These are phyloP conservation scores for Apaloderma vittatum DNA, from an alignment of 2,113 vertebrate genomes.

Conservation along the genomic window DNA sequence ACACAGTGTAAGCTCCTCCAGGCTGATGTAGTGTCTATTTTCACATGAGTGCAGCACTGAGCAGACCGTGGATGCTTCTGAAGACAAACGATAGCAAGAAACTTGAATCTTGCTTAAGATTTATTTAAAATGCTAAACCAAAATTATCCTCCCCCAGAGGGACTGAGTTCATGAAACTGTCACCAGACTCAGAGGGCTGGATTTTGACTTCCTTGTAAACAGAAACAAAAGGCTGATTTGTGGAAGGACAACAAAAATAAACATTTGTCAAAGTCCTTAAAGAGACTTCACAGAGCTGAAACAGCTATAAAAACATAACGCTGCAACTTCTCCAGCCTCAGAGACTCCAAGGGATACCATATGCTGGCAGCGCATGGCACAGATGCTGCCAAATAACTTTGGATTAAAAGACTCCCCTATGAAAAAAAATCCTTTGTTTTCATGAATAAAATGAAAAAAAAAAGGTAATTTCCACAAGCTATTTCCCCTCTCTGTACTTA, in stretches of 20 bases:
- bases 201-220: not conserved
- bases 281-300: not conserved
- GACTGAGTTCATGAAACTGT: not conserved
- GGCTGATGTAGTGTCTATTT: not conserved
- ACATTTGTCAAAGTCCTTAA: not conserved
- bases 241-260: constrained; percentile 16
- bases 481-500: not conserved
- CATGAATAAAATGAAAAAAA: not conserved
- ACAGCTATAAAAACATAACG: not conserved
- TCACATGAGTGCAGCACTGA: not conserved
- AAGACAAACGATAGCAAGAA: not conserved
- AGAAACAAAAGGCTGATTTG: constrained; percentile 34
- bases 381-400: not conserved
- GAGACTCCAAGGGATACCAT: not conserved
- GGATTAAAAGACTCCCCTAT: not conserved
- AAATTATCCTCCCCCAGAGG: not conserved
- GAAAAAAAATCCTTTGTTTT: not conserved
- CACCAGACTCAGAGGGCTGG: not conserved
- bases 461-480: not conserved
- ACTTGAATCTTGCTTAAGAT: not conserved
- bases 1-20: rapidly evolving
- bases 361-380: not conserved
- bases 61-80: not conserved
- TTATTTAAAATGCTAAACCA: not conserved
- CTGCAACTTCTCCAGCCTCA: not conserved